These are phyloP conservation scores for Lamellibrachia luymesi DNA, from an alignment of 1,140 invertebrate species.

Conservation along the genomic window DNA sequence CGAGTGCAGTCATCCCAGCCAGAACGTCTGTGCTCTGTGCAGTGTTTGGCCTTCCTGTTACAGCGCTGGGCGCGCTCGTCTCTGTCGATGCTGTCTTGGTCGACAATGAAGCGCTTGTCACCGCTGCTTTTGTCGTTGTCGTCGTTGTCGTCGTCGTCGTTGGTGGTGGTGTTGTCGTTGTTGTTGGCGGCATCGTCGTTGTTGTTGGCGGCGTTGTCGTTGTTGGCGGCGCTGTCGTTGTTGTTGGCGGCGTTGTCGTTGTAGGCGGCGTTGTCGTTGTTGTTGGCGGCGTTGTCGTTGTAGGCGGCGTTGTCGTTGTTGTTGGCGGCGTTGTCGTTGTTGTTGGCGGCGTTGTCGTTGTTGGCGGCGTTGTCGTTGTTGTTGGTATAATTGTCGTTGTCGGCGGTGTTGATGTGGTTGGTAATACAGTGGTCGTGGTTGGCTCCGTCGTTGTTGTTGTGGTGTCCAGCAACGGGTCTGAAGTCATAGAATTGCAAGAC, in stretches of 20 bases:
- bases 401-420: not conserved
- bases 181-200: not conserved
- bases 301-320: not conserved
- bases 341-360: not conserved
- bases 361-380: no score
- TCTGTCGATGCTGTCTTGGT: no score
- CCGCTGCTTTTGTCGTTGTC: not conserved
- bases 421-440: not conserved
- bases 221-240: not conserved
- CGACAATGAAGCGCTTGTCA: not conserved
- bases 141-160: not conserved
- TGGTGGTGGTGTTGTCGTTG: not conserved
- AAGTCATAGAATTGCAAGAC: not conserved
- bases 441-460: not conserved
- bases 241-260: not conserved
- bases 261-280: not conserved
- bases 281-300: not conserved
- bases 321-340: not conserved
- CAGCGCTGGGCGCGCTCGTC: no score
- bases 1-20: not conserved
- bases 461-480: not conserved
- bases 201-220: not conserved
- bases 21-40: not conserved
- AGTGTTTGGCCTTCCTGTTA: no score
- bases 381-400: not conserved